phyloP scores from a whole-genome alignment of 2,888 invertebrate genomes.

The Busseola fusca region DNA sequence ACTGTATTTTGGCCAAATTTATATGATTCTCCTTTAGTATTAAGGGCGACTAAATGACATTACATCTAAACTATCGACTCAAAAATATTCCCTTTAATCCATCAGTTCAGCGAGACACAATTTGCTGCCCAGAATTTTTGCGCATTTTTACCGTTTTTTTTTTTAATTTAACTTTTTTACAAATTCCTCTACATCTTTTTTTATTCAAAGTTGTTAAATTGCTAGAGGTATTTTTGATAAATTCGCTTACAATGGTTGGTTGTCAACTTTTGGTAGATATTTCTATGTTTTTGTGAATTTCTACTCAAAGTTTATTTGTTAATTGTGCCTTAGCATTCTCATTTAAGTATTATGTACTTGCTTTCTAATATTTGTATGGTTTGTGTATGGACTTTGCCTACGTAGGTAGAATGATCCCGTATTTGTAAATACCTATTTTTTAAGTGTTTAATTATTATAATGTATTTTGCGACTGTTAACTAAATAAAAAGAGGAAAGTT shows the following conservation, averaged over 20 bases:
- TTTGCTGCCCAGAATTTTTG: constrained; percentile 60
- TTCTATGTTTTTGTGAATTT: constrained; percentile 59
- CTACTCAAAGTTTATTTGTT: constrained; percentile 62
- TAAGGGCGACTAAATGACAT: constrained; percentile 89
- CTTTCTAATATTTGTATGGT: constrained; percentile 85
- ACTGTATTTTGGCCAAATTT: too few relatives aligned
- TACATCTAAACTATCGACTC: constrained; percentile 84
- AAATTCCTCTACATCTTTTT: constrained; percentile 76
- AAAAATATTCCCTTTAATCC: constrained; percentile 82
- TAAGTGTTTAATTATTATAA: constrained; percentile 83
- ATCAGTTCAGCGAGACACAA: constrained; percentile 74
- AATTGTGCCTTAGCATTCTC: constrained; percentile 66
- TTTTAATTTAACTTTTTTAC: constrained; percentile 31
- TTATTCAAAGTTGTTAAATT: constrained; percentile 68
- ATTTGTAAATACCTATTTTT: constrained; percentile 87
- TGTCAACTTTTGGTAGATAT: constrained; percentile 63
- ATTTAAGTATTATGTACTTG: constrained; percentile 75
- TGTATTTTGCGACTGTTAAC: constrained; percentile 88
- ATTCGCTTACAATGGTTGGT: constrained; percentile 67
- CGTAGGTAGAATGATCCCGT: constrained; percentile 86
- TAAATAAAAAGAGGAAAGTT: constrained; percentile 84
- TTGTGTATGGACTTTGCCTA: constrained; percentile 87
- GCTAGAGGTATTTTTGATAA: constrained; percentile 68
- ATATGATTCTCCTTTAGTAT: constrained; percentile 88
- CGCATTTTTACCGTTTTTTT: constrained; percentile 63